Conservation (phyloP, 2,113 vertebrate species). For the Argyrosomus japonicus region DNA sequence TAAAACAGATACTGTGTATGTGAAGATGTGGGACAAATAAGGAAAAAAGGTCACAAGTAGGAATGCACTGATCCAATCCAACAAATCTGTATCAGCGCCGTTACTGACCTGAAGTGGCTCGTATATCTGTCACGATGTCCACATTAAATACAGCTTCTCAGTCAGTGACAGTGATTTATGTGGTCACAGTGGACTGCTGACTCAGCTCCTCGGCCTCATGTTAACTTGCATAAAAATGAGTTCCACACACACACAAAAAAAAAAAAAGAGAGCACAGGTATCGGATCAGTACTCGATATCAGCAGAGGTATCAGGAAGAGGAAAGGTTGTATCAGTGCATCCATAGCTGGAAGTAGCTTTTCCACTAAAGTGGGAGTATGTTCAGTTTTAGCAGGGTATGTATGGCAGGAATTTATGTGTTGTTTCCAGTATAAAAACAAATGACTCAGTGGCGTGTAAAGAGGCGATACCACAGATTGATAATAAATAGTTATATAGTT, state of each 20-base stretch:
- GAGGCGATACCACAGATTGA: not conserved
- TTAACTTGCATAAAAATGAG: not conserved
- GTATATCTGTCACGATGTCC: not conserved
- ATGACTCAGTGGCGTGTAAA: not conserved
- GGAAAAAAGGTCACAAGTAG: not conserved
- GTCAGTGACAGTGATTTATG: not conserved
- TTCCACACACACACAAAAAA: too few relatives aligned
- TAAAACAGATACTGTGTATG: too few relatives aligned
- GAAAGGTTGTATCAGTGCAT: not conserved
- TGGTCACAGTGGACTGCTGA: slow-evolving; percentile 2
- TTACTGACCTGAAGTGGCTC: slow-evolving; percentile 2
- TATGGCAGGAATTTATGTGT: slow-evolving; percentile 5
- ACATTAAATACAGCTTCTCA: slow-evolving; percentile 6
- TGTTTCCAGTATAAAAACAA: slow-evolving; percentile 15
- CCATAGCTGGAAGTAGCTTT: not conserved
- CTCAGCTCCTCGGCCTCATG: slow-evolving; percentile 1
- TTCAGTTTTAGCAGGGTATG: not conserved
- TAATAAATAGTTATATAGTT: slow-evolving; percentile 26
- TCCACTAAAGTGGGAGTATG: not conserved
- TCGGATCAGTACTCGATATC: not conserved
- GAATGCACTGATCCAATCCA: not conserved
- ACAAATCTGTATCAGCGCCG: not conserved
- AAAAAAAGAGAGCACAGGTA: not conserved
- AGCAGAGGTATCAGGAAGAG: not conserved
- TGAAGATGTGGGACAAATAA: not conserved